Evolutionary conservation across 2,888 invertebrate species (phyloP).

Genomic region (Bellardia bayeri): DNA sequence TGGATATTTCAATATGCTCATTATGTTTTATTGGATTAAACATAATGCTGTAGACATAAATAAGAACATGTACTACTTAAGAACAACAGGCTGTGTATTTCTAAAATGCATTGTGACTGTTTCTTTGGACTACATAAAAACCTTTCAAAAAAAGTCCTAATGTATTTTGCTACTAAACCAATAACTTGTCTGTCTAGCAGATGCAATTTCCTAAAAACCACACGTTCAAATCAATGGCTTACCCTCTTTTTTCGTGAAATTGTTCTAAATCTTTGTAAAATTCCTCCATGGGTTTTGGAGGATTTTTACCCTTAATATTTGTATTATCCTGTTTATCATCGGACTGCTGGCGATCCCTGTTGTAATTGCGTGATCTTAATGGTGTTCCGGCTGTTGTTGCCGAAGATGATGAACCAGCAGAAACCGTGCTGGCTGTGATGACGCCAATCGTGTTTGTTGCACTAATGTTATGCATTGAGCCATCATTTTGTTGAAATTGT

Average conservation of each 20-base stretch:
- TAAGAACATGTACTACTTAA: too few relatives aligned
- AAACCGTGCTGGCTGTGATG: conserved; percentile 49
- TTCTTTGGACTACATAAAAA: too few relatives aligned
- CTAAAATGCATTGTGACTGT: too few relatives aligned
- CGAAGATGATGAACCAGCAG: not conserved
- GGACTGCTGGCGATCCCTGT: conserved; percentile 45
- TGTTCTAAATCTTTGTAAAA: conserved; percentile 89
- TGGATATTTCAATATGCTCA: too few relatives aligned
- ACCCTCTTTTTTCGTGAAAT: conserved; percentile 97
- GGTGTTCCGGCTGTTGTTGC: conserved; percentile 53
- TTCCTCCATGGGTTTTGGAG: conserved; percentile 78
- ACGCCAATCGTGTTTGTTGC: conserved; percentile 65
- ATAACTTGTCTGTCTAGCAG: too few relatives aligned
- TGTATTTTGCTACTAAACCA: too few relatives aligned
- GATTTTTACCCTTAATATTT: conserved; percentile 73
- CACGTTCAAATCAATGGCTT: conserved; percentile 83
- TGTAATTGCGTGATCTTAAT: conserved; percentile 51
- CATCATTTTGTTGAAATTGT: conserved; percentile 70
- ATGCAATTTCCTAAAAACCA: too few relatives aligned
- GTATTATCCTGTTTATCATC: conserved; percentile 56
- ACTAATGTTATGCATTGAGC: conserved; percentile 72
- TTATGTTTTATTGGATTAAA: too few relatives aligned
- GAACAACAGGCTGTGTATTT: too few relatives aligned
- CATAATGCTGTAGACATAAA: too few relatives aligned
- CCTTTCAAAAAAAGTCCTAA: too few relatives aligned